Percentiles rank a stretch among this genome's conserved stretches.
These are phyloP conservation scores for Pseudomyrmex pallidus DNA, from an alignment of 1,140 invertebrate genomes.

Conservation along the genomic window DNA sequence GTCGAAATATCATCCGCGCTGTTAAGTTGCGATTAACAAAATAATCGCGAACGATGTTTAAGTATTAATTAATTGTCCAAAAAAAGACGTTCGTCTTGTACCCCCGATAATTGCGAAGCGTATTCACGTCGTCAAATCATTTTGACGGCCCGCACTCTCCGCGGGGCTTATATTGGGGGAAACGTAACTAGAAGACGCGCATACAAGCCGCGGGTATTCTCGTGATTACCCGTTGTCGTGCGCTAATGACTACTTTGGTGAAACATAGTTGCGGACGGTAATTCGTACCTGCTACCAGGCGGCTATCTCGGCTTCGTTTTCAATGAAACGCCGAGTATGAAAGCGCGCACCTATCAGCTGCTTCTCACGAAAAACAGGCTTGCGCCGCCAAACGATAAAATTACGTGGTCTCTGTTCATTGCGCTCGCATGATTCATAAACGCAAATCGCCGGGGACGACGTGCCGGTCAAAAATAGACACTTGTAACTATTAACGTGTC, in stretches of 20 bases:
- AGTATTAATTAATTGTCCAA: slow-evolving; percentile 41
- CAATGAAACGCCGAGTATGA: slow-evolving; percentile 62
- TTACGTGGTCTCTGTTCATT: slow-evolving; percentile 5
- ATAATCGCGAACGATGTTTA: slow-evolving; percentile 37
- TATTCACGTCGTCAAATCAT: slow-evolving; percentile 54
- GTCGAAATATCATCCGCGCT: not conserved
- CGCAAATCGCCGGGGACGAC: not conserved
- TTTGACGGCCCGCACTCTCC: slow-evolving; percentile 42
- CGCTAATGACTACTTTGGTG: slow-evolving; percentile 60
- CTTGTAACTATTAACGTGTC: not conserved
- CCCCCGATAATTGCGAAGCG: slow-evolving; percentile 42
- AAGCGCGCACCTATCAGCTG: slow-evolving; percentile 58
- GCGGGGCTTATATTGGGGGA: slow-evolving; percentile 44
- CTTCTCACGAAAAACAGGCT: slow-evolving; percentile 63
- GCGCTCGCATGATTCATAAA: slow-evolving; percentile 6
- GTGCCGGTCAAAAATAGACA: not conserved
- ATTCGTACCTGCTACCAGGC: slow-evolving; percentile 64
- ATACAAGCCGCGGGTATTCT: slow-evolving; percentile 44
- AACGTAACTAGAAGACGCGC: slow-evolving; percentile 60
- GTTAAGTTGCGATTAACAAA: not conserved
- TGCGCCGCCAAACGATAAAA: slow-evolving; percentile 36
- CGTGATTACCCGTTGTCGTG: slow-evolving; percentile 64
- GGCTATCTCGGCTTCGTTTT: slow-evolving; percentile 51
- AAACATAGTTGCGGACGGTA: slow-evolving; percentile 62
- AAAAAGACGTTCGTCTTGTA: slow-evolving; percentile 33